These are phyloP conservation scores for Aethes cnicana DNA, from an alignment of 2,888 invertebrate species.

Conservation along the genomic window DNA sequence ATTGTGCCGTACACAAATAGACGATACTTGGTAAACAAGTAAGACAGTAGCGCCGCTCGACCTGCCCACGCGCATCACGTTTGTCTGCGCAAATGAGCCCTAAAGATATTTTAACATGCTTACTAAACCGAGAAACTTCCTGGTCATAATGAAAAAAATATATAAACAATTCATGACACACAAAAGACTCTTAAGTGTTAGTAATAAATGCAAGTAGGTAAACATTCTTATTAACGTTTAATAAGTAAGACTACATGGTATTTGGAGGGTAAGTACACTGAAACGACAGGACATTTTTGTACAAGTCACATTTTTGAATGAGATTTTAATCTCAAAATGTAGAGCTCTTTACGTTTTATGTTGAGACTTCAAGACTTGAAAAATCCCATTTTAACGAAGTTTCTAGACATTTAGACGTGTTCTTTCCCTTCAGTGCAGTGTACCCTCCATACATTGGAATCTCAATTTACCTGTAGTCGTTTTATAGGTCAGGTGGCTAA, in stretches of 20 bases:
- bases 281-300: no score
- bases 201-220: no score
- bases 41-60: conserved; percentile 55
- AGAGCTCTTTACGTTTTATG: no score
- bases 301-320: no score
- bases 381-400: no score
- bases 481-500: conserved; percentile 77
- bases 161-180: not conserved
- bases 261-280: no score
- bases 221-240: no score
- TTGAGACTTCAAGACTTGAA: no score
- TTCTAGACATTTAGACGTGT: not conserved
- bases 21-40: conserved; percentile 69
- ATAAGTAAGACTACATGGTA: no score
- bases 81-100: conserved; percentile 50
- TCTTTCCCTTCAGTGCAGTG: not conserved
- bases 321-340: no score
- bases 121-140: conserved; percentile 33
- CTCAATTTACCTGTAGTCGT: conserved; percentile 36
- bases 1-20: conserved; percentile 60
- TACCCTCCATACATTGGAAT: no score
- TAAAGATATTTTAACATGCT: conserved; percentile 46
- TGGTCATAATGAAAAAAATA: conserved; percentile 6
- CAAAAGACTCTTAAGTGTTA: no score
- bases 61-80: conserved; percentile 51